Evolutionary conservation across 30 jellyfish, hydroid and myxozoan genomes (phyloP).

Genomic region (Turritopsis rubra): DNA sequence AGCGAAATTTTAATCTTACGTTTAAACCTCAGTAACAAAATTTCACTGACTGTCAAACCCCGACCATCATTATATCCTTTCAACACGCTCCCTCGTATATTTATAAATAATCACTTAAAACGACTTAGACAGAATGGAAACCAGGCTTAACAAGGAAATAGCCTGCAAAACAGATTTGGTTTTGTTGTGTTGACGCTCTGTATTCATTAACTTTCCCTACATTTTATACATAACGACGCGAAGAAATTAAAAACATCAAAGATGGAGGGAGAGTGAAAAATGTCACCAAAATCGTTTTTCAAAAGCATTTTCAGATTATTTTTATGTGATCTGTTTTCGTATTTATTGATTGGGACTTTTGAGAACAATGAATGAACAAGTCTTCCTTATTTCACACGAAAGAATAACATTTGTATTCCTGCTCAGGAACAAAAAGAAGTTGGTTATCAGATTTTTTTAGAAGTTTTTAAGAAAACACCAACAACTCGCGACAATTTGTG

Average conservation of each 20-base stretch:
- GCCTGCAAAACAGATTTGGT: not conserved
- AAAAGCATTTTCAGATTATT: not conserved
- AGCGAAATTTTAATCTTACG: not conserved
- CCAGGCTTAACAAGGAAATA: not conserved
- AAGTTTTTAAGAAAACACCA: not conserved
- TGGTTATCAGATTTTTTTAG: not conserved
- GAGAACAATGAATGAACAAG: slow-evolving; percentile 12
- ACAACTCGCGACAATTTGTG: not conserved
- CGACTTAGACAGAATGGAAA: not conserved
- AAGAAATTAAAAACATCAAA: not conserved
- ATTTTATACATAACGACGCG: too few species aligned
- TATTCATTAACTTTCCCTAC: too few species aligned
- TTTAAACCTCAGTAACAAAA: not conserved
- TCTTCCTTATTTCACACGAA: not conserved
- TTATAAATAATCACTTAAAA: not conserved
- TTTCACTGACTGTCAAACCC: not conserved
- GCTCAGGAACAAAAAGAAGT: not conserved
- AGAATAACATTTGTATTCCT: not conserved
- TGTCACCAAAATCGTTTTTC: not conserved
- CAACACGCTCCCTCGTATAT: not conserved
- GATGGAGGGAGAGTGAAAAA: not conserved
- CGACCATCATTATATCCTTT: not conserved
- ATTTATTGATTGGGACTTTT: not conserved
- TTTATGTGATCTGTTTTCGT: not conserved
- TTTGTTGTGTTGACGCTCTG: not conserved